Evolutionary conservation across 2,888 invertebrate genomes (phyloP), one percentile per base, ranked within the genome.

Genomic region (Patella caerulea): DNA sequence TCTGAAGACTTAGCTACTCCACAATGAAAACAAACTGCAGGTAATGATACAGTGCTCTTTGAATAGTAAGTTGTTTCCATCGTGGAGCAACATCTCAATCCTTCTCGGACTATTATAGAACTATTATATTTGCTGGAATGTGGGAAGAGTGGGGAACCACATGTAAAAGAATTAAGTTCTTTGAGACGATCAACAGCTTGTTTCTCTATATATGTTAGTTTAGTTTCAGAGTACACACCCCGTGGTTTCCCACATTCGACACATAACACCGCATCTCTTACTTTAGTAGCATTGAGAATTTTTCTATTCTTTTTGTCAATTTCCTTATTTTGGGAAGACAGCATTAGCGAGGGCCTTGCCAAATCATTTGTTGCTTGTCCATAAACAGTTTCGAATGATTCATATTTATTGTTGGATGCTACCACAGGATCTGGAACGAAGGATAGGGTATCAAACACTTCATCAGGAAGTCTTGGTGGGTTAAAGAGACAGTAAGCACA

Each of bases 171-270:
- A 24, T 24, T 24, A 24, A 24, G 24, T 24, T 24, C 24, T 59
- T 17, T n/a, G 19, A 14, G 59, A 59, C 34, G 34, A 34, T 34
- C 34, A 34, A 34, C 34, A 34, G 34, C 34, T 34, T 24, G 24
- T 24, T 24, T 24, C 24, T 24, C 24, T 34, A 59, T 59, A 59
- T 59, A 59, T 59, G 59, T 59, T 59, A 59, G 14, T 59, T 15
- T 59, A 15, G 59, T 59, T 59, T 59, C 59, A 59, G 59, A 59
- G 17, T 59, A 59, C 14, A 59, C 59, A 59, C 59, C 7, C 19
- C 59, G 59, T 59, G 59, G 59, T 59, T 59, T 59, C 59, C 7
- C 59, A 59, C 59, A 59, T 59, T 59, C 59, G n/a, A 59, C 59
- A 59, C 59, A 59, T 59, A 59, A 14, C 59, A 59, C 59, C 14